Conservation (phyloP, 53 echinoderm and acorn worm genomes). For the Echinometra lucunter region DNA sequence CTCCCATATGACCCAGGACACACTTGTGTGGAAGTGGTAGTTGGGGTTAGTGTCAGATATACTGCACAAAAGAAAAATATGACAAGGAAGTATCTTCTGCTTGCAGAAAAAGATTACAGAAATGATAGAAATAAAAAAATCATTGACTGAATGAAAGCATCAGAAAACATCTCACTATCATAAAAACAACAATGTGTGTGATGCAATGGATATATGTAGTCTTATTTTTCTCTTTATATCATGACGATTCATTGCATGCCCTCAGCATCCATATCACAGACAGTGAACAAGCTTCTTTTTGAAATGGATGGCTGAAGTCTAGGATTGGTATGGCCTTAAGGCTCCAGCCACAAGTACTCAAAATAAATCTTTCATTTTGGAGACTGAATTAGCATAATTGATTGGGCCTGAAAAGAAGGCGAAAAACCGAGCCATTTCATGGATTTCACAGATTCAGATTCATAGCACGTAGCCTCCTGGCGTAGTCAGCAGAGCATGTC, state of each 20-base stretch:
- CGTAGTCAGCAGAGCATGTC: neutral
- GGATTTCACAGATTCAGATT: neutral
- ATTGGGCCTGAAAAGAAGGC: neutral
- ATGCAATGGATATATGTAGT: too few relatives aligned
- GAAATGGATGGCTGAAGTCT: neutral
- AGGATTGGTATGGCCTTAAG: neutral
- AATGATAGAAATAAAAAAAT: too few relatives aligned
- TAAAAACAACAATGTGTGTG: too few relatives aligned
- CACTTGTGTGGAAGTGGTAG: too few relatives aligned
- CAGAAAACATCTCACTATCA: too few relatives aligned
- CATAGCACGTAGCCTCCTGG: neutral
- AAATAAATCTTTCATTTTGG: neutral
- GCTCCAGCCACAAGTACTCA: neutral
- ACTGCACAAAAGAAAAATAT: too few relatives aligned
- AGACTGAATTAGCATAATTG: constrained; percentile 18
- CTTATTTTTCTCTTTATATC: neutral
- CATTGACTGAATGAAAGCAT: too few relatives aligned
- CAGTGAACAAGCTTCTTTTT: neutral
- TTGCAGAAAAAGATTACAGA: too few relatives aligned
- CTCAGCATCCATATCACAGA: neutral
- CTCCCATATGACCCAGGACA: too few relatives aligned
- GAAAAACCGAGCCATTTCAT: neutral
- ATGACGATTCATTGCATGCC: neutral
- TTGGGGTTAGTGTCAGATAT: too few relatives aligned
- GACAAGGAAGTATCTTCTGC: too few relatives aligned